Conservation (phyloP, 2,888 invertebrate genomes). For the Fragum whitleyi region DNA sequence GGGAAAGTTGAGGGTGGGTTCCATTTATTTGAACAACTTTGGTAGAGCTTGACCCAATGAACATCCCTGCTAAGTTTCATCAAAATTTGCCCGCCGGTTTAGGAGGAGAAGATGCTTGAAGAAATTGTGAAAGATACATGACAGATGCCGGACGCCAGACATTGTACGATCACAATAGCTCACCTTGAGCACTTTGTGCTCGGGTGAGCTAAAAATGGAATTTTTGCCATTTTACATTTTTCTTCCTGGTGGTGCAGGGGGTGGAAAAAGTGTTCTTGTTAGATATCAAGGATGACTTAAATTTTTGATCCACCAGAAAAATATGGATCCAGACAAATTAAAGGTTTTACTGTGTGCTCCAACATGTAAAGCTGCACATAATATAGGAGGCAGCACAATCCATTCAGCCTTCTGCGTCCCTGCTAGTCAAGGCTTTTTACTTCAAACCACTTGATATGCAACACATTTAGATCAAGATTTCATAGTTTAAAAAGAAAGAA, state of each 20-base stretch:
- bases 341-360: conserved; percentile 35
- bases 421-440: conserved; percentile 27
- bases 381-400: conserved; percentile 20
- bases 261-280: conserved; percentile 11
- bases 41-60: too few species aligned
- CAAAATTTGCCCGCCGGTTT: too few species aligned
- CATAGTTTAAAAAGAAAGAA: conserved; percentile 26
- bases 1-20: too few species aligned
- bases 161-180: too few species aligned
- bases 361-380: conserved; percentile 34
- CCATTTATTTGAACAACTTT: too few species aligned
- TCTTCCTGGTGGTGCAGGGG: conserved; percentile 17
- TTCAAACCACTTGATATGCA: conserved; percentile 46
- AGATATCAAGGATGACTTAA: conserved; percentile 10
- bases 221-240: conserved; percentile 8
- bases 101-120: too few species aligned
- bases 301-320: background rate
- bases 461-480: conserved; percentile 32
- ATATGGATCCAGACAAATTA: conserved; percentile 1
- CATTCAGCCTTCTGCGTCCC: conserved; percentile 37
- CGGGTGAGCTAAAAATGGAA: too few species aligned
- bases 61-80: too few species aligned
- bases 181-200: too few species aligned
- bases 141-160: too few species aligned
- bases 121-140: too few species aligned